phyloP scores from a whole-genome alignment of 1,140 invertebrate species.

The Pinna nobilis region DNA sequence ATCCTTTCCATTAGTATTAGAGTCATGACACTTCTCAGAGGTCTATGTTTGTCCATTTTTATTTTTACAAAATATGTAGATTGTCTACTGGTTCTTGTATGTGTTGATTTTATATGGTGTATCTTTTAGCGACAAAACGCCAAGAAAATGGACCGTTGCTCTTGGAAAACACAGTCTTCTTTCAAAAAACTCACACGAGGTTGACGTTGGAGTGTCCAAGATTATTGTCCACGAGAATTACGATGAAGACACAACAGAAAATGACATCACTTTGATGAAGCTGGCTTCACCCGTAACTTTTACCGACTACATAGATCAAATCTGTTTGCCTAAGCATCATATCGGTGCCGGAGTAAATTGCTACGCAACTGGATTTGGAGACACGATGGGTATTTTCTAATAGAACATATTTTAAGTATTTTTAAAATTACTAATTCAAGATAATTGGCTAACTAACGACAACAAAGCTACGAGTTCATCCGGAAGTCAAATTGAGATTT shows the following conservation, averaged over 20 bases:
- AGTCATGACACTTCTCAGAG: background rate
- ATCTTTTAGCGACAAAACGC: conserved; percentile 26
- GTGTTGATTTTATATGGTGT: background rate
- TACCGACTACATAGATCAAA: conserved; percentile 79
- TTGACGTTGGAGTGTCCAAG: conserved; percentile 24
- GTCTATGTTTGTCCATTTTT: too few relatives aligned
- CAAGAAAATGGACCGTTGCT: conserved; percentile 68
- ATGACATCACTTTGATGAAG: conserved; percentile 81
- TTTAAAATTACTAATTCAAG: background rate
- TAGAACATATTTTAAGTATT: background rate
- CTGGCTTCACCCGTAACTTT: conserved; percentile 72
- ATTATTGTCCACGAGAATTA: conserved; percentile 57
- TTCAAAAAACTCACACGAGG: conserved; percentile 37
- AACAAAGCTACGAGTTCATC: too few relatives aligned
- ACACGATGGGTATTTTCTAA: conserved; percentile 43
- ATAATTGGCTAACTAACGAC: background rate
- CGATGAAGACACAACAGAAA: conserved; percentile 62
- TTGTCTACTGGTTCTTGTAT: too few relatives aligned
- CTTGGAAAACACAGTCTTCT: conserved; percentile 77
- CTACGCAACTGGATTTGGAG: conserved; percentile 63
- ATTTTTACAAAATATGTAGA: too few relatives aligned
- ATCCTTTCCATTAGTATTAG: too few relatives aligned
- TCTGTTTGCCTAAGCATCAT: conserved; percentile 78
- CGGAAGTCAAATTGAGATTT: too few relatives aligned
- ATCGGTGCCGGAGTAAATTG: conserved; percentile 37